A percentile compares a stretch with the other conserved stretches of the same genome.
These are phyloP conservation scores for Scarus forsteni DNA, from an alignment of 2,797 vertebrate species.

Conservation along the genomic window DNA sequence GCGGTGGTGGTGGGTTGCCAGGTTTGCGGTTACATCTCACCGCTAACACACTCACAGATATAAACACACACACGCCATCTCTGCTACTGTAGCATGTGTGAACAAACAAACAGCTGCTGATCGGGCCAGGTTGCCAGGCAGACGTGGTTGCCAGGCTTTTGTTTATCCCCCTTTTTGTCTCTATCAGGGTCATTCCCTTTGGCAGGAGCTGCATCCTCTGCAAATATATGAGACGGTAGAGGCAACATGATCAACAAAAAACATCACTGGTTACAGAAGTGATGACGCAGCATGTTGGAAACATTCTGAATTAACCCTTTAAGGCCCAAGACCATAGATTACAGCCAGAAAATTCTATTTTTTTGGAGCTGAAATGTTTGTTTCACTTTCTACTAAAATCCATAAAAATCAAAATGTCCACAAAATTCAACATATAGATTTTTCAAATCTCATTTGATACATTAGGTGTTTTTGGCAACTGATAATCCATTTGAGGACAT, in stretches of 20 bases:
- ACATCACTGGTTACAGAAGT: not conserved
- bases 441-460: too few relatives aligned
- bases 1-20: constrained; percentile 26
- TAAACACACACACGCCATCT: constrained; percentile 2
- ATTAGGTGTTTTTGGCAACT: too few relatives aligned
- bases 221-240: not conserved
- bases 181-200: constrained; percentile 57
- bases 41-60: not conserved
- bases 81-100: constrained; percentile 22
- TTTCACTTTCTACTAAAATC: too few relatives aligned
- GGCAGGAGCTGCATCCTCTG: constrained; percentile 9
- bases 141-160: constrained; percentile 48
- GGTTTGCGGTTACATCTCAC: constrained; percentile 15
- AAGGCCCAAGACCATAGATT: too few relatives aligned
- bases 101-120: constrained; percentile 55
- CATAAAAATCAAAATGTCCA: too few relatives aligned
- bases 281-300: not conserved
- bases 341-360: too few relatives aligned
- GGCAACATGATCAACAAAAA: not conserved
- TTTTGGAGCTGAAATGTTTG: too few relatives aligned
- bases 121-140: constrained; percentile 26
- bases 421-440: too few relatives aligned
- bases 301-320: too few relatives aligned
- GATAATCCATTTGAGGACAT: too few relatives aligned
- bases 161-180: constrained; percentile 40